Percentiles rank a stretch among this genome's conserved stretches.
These are phyloP conservation scores for Drosophila kambysellisi DNA, from an alignment of 2,888 invertebrate genomes.

Conservation along the genomic window DNA sequence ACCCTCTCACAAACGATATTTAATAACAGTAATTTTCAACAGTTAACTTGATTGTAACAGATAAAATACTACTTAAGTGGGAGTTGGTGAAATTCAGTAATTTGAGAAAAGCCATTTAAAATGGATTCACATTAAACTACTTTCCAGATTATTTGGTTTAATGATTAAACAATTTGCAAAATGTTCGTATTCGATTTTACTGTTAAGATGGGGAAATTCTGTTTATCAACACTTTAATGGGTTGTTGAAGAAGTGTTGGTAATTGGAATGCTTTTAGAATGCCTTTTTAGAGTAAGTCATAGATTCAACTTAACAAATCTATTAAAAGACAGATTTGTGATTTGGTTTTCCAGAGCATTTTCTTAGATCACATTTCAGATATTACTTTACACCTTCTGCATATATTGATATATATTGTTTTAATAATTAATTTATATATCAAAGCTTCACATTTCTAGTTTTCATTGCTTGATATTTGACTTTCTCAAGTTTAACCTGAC, in stretches of 20 bases:
- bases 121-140: background rate
- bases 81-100: background rate
- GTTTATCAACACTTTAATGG: background rate
- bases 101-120: background rate
- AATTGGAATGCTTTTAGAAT: background rate
- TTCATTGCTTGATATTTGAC: background rate
- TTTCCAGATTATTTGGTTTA: background rate
- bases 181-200: background rate
- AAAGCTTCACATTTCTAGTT: background rate
- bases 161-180: background rate
- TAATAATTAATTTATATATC: background rate
- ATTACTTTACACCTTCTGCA: background rate
- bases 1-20: conserved; percentile 4
- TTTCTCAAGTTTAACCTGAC: background rate
- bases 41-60: background rate
- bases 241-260: background rate
- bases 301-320: background rate
- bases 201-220: background rate
- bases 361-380: background rate
- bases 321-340: background rate
- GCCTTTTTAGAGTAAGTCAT: background rate
- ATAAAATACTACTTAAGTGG: background rate
- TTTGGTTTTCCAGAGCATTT: background rate
- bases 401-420: background rate
- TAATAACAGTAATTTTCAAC: background rate